Evolutionary conservation across 2,113 vertebrate genomes (phyloP).

Genomic region (Hippoglossus stenolepis): DNA sequence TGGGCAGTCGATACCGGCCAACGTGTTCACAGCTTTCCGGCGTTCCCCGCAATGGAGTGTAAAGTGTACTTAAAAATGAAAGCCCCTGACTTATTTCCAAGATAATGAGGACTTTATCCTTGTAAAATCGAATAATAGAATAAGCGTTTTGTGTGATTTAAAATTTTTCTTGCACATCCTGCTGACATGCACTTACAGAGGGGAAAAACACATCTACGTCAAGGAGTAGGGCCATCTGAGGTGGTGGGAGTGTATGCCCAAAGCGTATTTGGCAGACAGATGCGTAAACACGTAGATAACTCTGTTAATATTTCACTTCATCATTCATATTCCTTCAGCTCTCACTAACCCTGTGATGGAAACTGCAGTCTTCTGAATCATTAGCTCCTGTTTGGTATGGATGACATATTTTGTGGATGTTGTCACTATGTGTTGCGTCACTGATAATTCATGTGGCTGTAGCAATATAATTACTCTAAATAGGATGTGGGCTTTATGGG

Average conservation of each 20-base stretch:
- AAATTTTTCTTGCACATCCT: not conserved
- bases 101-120: conserved; percentile 19
- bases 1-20: conserved; percentile 58
- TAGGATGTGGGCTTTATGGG: conserved; percentile 70
- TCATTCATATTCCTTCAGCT: conserved; percentile 4
- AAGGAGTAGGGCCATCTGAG: not conserved
- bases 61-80: conserved; percentile 21
- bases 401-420: conserved; percentile 68
- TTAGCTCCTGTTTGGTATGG: conserved; percentile 56
- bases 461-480: conserved; percentile 71
- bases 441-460: conserved; percentile 73
- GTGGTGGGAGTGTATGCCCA: not conserved
- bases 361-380: conserved; percentile 32
- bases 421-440: conserved; percentile 66
- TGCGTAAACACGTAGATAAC: not conserved
- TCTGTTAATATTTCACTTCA: not conserved
- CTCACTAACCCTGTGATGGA: conserved; percentile 30
- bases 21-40: conserved; percentile 46
- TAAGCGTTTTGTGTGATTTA: not conserved
- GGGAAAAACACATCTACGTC: not conserved
- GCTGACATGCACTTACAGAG: not conserved
- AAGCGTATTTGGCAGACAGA: not conserved
- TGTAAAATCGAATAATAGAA: not conserved
- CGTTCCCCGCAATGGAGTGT: conserved; percentile 46
- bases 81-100: conserved; percentile 28